Evolutionary conservation across 53 echinoderm and acorn worm species (phyloP), one percentile per base, ranked within the genome.

Genomic region (Holothuria leucospilota): DNA sequence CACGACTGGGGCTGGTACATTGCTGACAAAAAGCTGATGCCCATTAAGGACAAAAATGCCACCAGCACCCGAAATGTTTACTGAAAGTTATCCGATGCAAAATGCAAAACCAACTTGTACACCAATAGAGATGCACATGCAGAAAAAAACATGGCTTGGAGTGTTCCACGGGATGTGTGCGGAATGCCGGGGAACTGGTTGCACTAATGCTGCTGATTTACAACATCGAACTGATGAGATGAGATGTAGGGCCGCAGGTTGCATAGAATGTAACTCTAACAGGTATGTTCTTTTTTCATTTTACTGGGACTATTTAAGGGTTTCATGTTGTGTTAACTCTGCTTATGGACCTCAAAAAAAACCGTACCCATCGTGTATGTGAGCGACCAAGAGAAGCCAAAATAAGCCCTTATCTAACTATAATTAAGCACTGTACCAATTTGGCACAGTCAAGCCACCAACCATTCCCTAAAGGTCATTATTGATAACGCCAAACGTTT

Each of bases 111-210:
- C 20, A 78, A 78, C 78, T 78, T 52, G 25, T 52, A 78, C 46
- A 78, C 78, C n/a, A n/a, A 78, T 13, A 25, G 59, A 23, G n/a
- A 78, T 78, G 78, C 78, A 78, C 59, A 39, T 78, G 78, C 78
- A 78, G 56, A n/a, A n/a, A n/a, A 78, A 78, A 78, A 9, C 78
- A 41, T 78, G 78, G 59, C n/a, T 78, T 78, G 46, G 78, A 78
- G n/a, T 78, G 78, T 24, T 78, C 59, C 7, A 53, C 58, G n/a
- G 58, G 41, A 41, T n/a, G n/a, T 78, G 78, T 78, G 56, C 53
- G 27, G 78, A 78, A 78, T 58, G 78, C 78, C n/a, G 46, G 28
- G 25, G 58, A 41, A 59, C 52, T 14, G 46, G 46, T 15, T 78
- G 28, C 21, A 78, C 24, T n/a, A 58, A 78, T 78, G 41, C 59